Evolutionary conservation across 2,888 invertebrate species (phyloP), one percentile per base, ranked within the genome.

Genomic region (Hedychridium roseum): DNA sequence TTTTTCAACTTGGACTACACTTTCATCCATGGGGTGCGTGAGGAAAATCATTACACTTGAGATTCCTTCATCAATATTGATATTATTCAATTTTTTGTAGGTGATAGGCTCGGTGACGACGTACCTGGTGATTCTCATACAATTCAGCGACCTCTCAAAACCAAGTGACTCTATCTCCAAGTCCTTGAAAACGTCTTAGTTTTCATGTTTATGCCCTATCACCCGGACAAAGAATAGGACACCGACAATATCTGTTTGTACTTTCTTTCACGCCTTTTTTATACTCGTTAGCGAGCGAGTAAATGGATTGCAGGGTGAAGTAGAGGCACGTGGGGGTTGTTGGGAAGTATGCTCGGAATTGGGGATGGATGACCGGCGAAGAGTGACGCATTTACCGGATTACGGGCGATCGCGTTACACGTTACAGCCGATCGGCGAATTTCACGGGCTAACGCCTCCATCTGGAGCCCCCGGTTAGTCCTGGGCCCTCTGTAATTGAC

Each of bases 371-470:
- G n/a, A n/a, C n/a, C n/a, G n/a, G n/a, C n/a, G n/a, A n/a, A n/a
- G n/a, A n/a, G n/a, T n/a, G 27, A 7, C 21, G 23, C 28, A 30
- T 35, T 28, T 27, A 43, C 27, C 34, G 48, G 55, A 55, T 64
- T 57, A 56, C 43, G 15, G 41, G 27, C 50, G 50, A 62, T 60
- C 60, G 59, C 59, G 57, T 67, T 64, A 55, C 47, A 52, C 44
- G n/a, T n/a, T n/a, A n/a, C n/a, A n/a, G n/a, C n/a, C n/a, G n/a
- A n/a, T n/a, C n/a, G n/a, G 20, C 50, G 58, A 69, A 73, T 73
- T 73, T 71, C 64, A 73, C 64, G 70, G 72, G 39, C 66, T 66
- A 61, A 63, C 71, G 66, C 73, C 62, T 71, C 60, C 59, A 57
- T 64, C 66, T 68, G 63, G 49, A 60, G 45, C 46, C 39, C 51